Conservation (phyloP, 2,113 vertebrate species). For the Oncorhynchus masou region DNA sequence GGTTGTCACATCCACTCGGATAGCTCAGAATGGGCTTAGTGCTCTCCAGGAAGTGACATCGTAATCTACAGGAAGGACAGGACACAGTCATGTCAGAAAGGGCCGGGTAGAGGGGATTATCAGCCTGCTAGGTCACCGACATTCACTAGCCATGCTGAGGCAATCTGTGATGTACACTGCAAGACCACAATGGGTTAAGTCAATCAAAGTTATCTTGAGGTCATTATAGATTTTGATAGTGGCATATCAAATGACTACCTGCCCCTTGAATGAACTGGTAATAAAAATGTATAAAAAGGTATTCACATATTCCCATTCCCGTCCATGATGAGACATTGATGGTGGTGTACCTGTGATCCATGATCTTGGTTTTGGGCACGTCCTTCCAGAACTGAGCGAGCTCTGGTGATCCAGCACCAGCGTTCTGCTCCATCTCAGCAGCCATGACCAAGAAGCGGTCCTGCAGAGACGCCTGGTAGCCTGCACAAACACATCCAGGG, state of each 20-base stretch:
- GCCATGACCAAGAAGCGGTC: conserved; percentile 97
- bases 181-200: too few species aligned
- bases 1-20: conserved; percentile 65
- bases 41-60: conserved; percentile 85
- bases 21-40: conserved; percentile 70
- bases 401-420: conserved; percentile 75
- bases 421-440: conserved; percentile 89
- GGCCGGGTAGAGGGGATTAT: not conserved
- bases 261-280: too few species aligned
- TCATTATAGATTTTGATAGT: too few species aligned
- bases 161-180: not conserved
- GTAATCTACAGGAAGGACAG: conserved; percentile 73
- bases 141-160: not conserved
- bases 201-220: too few species aligned
- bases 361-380: conserved; percentile 84
- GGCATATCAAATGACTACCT: too few species aligned
- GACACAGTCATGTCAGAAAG: conserved; percentile 11
- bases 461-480: conserved; percentile 86
- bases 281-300: too few species aligned
- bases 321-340: too few species aligned
- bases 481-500: conserved; percentile 56
- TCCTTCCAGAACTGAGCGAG: conserved; percentile 95
- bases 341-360: conserved; percentile 88
- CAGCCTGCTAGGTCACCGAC: not conserved
- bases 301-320: too few species aligned